Evolutionary conservation across 2,888 invertebrate genomes (phyloP), one percentile per base, ranked within the genome.

Genomic region (Spatulosminthurus flaviceps): DNA sequence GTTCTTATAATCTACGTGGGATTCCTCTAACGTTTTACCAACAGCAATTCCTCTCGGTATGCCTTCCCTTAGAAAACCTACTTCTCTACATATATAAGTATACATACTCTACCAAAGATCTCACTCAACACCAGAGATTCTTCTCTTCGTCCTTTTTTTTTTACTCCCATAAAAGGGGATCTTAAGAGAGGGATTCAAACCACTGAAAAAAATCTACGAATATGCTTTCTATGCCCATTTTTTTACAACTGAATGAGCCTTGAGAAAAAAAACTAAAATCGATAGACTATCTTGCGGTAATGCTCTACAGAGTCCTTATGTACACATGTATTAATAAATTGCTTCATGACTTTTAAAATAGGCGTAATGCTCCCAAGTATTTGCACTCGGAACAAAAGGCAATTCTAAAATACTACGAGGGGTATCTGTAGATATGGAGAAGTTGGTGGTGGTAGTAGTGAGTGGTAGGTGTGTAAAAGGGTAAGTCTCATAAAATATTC

Each of bases 231-330:
- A 51, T 51, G 16, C 51, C 34, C 51, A 51, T 51, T 51, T n/a
- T n/a, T 51, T 51, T 51, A 51, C 51, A 51, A 51, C 51, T 51
- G 51, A 51, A 51, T 51, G 51, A 51, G 51, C 51, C 51, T n/a
- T 51, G 51, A 51, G 51, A 51, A 51, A 51, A 51, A 51, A 51
- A 51, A 51, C 9, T 51, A 51, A 51, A 51, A 51, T 51, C 51
- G 51, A 51, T 51, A 51, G 51, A 51, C 51, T 19, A 51, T 51
- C 51, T n/a, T 51, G 51, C 51, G 51, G 51, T 51, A 51, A 51
- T 51, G 51, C n/a, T 51, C n/a, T n/a, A n/a, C n/a, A 19, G 19
- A 51, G 51, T 51, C 41, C 41, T 41, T n/a, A n/a, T 34, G 9
- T 34, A 34, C 34, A 51, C 51, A 51, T 51, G 51, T 51, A 11